Evolutionary conservation across 2,113 vertebrate genomes (phyloP).

Genomic region (Chamaea fasciata): DNA sequence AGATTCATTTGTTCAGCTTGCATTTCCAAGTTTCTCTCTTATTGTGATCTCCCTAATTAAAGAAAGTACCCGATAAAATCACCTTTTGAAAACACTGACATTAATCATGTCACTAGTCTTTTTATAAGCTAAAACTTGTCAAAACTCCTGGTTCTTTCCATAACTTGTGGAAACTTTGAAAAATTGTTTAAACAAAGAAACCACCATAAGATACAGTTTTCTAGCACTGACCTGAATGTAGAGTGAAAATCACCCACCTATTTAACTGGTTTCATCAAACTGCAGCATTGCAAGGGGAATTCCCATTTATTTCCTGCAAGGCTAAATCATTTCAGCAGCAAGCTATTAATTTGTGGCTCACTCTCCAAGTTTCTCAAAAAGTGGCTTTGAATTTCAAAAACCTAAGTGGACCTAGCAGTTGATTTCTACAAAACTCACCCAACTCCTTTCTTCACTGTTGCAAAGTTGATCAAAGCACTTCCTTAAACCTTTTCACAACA

Average conservation of each 20-base stretch:
- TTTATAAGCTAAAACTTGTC: background rate
- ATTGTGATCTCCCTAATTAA: background rate
- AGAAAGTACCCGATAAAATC: background rate
- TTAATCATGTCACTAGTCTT: background rate
- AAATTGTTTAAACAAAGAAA: background rate
- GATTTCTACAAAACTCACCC: background rate
- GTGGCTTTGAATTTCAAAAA: background rate
- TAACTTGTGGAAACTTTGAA: background rate
- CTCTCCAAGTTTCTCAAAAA: background rate
- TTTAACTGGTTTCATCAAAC: background rate
- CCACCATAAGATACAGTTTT: background rate
- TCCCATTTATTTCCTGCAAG: background rate
- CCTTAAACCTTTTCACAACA: background rate
- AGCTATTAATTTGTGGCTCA: background rate
- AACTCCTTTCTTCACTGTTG: background rate
- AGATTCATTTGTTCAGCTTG: background rate
- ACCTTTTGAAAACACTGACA: background rate
- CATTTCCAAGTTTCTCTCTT: background rate
- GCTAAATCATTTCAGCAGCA: background rate
- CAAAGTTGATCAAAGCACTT: background rate
- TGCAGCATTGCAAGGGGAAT: background rate
- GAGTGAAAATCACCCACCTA: background rate
- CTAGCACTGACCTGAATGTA: background rate
- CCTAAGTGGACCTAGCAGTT: background rate
- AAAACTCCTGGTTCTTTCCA: background rate